A percentile compares a stretch with the other conserved stretches of the same genome.
Conservation (phyloP, 2,797 vertebrate genomes). For the Premnoplex brunnescens region DNA sequence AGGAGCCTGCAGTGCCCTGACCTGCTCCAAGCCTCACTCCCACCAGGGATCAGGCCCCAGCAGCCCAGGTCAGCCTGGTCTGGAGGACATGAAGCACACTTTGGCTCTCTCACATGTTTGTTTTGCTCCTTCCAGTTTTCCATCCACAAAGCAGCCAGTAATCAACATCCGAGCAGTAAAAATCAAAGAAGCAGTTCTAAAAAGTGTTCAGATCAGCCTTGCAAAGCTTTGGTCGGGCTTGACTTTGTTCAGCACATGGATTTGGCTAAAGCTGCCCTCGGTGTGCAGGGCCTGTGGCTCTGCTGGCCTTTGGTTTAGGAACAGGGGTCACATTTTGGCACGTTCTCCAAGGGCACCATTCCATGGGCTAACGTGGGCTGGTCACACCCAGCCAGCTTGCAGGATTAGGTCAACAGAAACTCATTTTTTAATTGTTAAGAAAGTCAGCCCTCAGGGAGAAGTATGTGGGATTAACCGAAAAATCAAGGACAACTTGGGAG, state of each 20-base stretch:
- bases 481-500: neutral
- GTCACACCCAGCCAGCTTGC: slow-evolving; percentile 51
- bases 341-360: slow-evolving; percentile 49
- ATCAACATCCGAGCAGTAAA: neutral
- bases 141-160: neutral
- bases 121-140: neutral
- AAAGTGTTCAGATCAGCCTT: neutral
- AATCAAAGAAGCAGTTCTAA: neutral
- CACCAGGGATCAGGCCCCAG: neutral
- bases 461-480: neutral
- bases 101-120: neutral
- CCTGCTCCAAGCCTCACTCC: neutral
- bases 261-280: neutral
- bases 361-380: slow-evolving; percentile 40
- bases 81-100: neutral
- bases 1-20: neutral
- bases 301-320: slow-evolving; percentile 6
- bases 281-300: neutral
- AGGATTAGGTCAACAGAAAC: slow-evolving; percentile 55
- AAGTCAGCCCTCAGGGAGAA: slow-evolving; percentile 54
- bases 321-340: neutral
- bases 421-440: slow-evolving; percentile 37
- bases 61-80: neutral
- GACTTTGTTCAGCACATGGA: neutral
- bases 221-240: neutral